Evolutionary conservation across 37 sponge, comb jelly and placozoan species (phyloP).

Genomic region (Hormiphora californensis): DNA sequence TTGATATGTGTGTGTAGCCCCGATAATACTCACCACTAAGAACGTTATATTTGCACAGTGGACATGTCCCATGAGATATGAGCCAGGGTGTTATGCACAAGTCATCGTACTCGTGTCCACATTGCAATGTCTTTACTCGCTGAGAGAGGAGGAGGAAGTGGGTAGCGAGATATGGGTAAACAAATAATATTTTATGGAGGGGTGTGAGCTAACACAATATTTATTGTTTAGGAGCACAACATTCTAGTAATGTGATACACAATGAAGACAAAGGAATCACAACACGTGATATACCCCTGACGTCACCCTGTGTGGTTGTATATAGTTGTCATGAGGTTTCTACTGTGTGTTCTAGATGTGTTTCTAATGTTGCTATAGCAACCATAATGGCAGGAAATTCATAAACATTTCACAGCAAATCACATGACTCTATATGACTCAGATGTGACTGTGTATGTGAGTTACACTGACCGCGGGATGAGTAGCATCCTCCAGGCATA

Average conservation of each 20-base stretch:
- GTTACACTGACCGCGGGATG: constrained; percentile 5
- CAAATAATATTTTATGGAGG: not conserved
- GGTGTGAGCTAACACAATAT: not conserved
- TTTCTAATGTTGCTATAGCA: too few relatives aligned
- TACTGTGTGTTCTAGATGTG: too few relatives aligned
- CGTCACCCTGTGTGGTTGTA: too few relatives aligned
- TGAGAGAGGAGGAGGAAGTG: not conserved
- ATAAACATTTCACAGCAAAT: too few relatives aligned
- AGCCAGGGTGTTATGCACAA: constrained; percentile 41
- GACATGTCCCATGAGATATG: constrained; percentile 37
- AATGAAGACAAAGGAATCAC: too few relatives aligned
- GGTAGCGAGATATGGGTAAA: not conserved
- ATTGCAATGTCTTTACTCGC: constrained; percentile 21
- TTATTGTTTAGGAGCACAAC: not conserved
- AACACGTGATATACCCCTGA: too few relatives aligned
- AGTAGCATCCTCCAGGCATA: constrained; percentile 12
- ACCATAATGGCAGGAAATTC: too few relatives aligned
- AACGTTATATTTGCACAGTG: constrained; percentile 50
- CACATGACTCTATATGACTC: too few relatives aligned
- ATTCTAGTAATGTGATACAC: not conserved
- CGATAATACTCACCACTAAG: not conserved
- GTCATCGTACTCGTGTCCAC: constrained; percentile 38
- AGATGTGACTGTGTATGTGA: too few relatives aligned
- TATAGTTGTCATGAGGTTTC: too few relatives aligned
- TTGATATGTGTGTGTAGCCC: too few relatives aligned